Evolutionary conservation across 2,888 invertebrate species (phyloP).

Genomic region (Diarsia brunnea): DNA sequence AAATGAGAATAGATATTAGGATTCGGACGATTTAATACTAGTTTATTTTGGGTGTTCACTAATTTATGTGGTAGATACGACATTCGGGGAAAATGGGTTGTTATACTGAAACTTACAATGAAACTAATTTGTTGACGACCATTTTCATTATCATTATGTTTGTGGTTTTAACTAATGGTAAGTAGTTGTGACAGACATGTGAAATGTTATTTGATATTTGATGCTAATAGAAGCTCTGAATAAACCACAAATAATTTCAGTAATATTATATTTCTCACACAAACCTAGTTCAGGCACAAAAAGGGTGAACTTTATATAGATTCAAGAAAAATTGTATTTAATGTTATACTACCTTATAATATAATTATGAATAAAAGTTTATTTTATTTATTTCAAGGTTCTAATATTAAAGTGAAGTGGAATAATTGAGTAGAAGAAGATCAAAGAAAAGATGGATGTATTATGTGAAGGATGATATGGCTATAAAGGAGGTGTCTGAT

Average conservation of each 20-base stretch:
- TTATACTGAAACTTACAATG: slow-evolving; percentile 41
- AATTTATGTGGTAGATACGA: slow-evolving; percentile 64
- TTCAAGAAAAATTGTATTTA: too few species aligned
- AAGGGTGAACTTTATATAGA: too few species aligned
- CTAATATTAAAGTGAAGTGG: not conserved
- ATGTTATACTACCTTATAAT: too few species aligned
- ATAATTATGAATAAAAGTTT: too few species aligned
- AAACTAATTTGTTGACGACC: slow-evolving; percentile 32
- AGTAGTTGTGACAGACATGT: slow-evolving; percentile 8
- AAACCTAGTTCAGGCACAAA: too few species aligned
- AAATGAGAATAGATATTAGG: slow-evolving; percentile 68
- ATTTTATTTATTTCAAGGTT: too few species aligned
- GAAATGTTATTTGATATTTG: slow-evolving; percentile 19
- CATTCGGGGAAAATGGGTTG: slow-evolving; percentile 49
- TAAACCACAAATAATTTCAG: not conserved
- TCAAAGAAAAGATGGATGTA: too few species aligned
- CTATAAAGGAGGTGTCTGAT: too few species aligned
- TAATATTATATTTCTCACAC: not conserved
- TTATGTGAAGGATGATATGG: too few species aligned
- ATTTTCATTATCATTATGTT: slow-evolving; percentile 25
- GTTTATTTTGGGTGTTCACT: slow-evolving; percentile 57
- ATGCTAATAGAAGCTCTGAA: not conserved
- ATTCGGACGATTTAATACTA: slow-evolving; percentile 67
- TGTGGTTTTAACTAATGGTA: slow-evolving; percentile 20
- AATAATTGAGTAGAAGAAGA: not conserved